Conservation (phyloP, 2,113 vertebrate species). For the Bostrychus sinensis region DNA sequence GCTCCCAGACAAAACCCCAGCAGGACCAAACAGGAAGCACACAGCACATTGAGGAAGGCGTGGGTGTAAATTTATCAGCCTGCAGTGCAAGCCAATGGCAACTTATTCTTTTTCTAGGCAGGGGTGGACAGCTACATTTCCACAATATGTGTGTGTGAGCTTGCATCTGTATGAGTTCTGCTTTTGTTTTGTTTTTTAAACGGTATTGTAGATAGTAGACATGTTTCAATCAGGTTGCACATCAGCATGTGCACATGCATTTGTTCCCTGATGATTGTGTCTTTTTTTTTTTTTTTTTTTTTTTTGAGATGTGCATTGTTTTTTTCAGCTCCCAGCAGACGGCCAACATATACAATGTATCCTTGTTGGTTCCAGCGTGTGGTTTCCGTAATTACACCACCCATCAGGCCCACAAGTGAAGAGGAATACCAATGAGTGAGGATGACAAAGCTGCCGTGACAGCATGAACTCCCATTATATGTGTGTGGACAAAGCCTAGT, state of each 20-base stretch:
- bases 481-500: constrained; percentile 16
- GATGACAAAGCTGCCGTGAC: constrained; percentile 34
- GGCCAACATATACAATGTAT: constrained; percentile 36
- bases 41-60: constrained; percentile 45
- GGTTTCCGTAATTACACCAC: constrained; percentile 67
- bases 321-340: constrained; percentile 41
- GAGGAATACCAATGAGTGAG: constrained; percentile 59
- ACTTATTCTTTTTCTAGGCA: constrained; percentile 59
- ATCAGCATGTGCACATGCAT: constrained; percentile 35
- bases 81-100: constrained; percentile 32
- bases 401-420: constrained; percentile 55
- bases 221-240: constrained; percentile 19
- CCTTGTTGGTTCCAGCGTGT: constrained; percentile 34
- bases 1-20: constrained; percentile 62
- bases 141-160: constrained; percentile 55
- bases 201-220: constrained; percentile 10
- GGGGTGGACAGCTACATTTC: constrained; percentile 56
- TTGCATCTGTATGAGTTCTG: constrained; percentile 28
- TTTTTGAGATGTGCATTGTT: background rate
- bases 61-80: constrained; percentile 48
- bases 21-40: constrained; percentile 59
- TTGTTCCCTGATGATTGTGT: background rate
- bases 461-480: constrained; percentile 27
- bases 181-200: constrained; percentile 42
- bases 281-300: too few relatives aligned